Evolutionary conservation across 2,888 invertebrate species (phyloP), one percentile per base, ranked within the genome.

Genomic region (Heliconius sara): DNA sequence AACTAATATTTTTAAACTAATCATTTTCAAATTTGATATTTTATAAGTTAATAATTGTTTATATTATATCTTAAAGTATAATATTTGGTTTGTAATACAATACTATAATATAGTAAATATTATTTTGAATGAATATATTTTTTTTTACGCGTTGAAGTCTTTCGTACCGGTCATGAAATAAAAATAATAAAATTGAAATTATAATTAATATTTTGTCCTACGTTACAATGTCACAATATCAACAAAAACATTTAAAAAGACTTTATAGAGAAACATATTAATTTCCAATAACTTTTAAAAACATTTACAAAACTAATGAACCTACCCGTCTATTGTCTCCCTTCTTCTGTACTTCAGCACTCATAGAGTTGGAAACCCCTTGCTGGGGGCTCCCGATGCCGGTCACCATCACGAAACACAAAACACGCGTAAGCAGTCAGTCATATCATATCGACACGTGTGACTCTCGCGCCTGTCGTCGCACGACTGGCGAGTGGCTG

Each of bases 251-350:
- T 47, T 3, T 5, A 16, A 47, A 47, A 47, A 47, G 19, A 47
- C 16, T 16, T 47, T 6, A 47, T 47, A 19, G 16, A 47, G 16
- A 47, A 47, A 47, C 16, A 39, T 19, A 47, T 6, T 47, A 9
- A 0, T 47, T 6, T 16, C 4, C 2, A 47, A 47, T 47, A 47
- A 47, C n/a, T n/a, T 16, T 6, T 10, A 12, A 12, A 60, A 63
- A 63, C n/a, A n/a, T 3, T 63, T 34, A 34, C 12, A 25, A 68
- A 25, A 43, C 63, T 60, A 63, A 81, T 80, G 76, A 72, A 90
- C 93, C 90, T 80, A 95, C 95, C 88, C 95, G 89, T 87, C 95
- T 91, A 84, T 93, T 93, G 87, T 95, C 95, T 78, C 91, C 89
- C 85, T 93, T 93, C 85, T 93, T 92, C 88, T 90, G 91, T 75